phyloP scores from a whole-genome alignment of 2,113 vertebrate species.

The Todiramphus chloris region DNA sequence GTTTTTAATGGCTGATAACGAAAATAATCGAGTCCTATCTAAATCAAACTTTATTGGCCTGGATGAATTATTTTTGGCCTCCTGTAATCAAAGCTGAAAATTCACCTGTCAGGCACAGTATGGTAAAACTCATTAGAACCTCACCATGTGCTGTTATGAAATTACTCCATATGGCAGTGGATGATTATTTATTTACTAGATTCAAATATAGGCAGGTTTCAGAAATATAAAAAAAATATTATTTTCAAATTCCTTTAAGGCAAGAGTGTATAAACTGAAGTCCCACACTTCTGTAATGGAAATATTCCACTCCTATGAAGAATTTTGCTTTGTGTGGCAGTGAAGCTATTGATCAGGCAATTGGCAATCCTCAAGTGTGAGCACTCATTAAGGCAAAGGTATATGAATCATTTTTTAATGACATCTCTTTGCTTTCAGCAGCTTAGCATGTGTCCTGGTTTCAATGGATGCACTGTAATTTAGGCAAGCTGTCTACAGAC shows the following conservation, averaged over 20 bases:
- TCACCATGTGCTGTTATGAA: constrained; percentile 73
- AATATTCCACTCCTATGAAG: constrained; percentile 5
- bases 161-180: constrained; percentile 70
- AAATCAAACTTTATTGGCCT: constrained; percentile 64
- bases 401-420: constrained; percentile 81
- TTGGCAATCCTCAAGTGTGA: constrained; percentile 74
- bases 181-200: constrained; percentile 64
- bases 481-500: constrained; percentile 68
- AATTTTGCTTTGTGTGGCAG: background rate
- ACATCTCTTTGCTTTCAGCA: constrained; percentile 76
- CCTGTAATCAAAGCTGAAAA: constrained; percentile 69
- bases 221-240: constrained; percentile 21
- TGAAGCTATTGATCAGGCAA: constrained; percentile 72
- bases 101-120: constrained; percentile 73
- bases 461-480: constrained; percentile 69
- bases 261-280: background rate
- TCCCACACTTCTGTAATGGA: constrained; percentile 1
- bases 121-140: constrained; percentile 72
- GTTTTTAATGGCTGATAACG: constrained; percentile 53
- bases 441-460: constrained; percentile 77
- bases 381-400: constrained; percentile 76
- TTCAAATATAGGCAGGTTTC: constrained; percentile 48
- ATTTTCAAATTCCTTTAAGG: constrained; percentile 54
- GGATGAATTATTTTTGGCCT: constrained; percentile 66
- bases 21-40: constrained; percentile 55